Evolutionary conservation across 2,113 vertebrate genomes (phyloP).

Genomic region (Dermatemys mawii): DNA sequence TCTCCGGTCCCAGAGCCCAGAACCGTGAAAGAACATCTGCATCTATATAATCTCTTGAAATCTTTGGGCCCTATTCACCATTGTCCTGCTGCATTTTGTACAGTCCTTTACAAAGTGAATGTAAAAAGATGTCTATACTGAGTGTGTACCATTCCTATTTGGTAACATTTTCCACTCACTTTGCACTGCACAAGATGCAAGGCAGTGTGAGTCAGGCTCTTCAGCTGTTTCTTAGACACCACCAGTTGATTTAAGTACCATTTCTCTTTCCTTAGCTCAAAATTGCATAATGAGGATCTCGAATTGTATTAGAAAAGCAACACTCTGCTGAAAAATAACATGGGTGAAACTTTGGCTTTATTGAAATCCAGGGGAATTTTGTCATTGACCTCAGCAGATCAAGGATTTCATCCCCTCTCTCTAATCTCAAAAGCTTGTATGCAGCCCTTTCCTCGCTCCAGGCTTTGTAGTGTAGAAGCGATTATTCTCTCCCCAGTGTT

Average conservation of each 20-base stretch:
- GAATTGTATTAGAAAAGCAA: background rate
- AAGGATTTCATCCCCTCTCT: background rate
- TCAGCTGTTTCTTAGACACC: background rate
- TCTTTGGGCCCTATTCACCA: background rate
- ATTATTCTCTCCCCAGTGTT: background rate
- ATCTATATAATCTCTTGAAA: background rate
- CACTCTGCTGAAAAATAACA: background rate
- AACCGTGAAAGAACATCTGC: background rate
- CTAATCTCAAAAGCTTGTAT: background rate
- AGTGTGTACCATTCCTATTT: background rate
- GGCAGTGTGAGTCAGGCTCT: background rate
- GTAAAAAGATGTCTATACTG: background rate
- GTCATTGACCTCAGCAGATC: background rate
- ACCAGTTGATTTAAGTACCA: background rate
- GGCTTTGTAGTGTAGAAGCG: fast-evolving
- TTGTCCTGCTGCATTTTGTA: background rate
- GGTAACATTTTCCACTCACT: background rate
- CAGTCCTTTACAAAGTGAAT: background rate
- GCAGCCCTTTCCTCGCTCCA: background rate
- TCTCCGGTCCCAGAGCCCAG: background rate
- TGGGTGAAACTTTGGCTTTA: background rate
- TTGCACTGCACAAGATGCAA: background rate
- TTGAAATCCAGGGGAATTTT: background rate
- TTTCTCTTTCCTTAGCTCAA: background rate
- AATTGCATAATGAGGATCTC: fast-evolving